Base-by-base conservation (phyloP, 2,888 invertebrate genomes). In the Lasioglossum figueresi region DNA sequence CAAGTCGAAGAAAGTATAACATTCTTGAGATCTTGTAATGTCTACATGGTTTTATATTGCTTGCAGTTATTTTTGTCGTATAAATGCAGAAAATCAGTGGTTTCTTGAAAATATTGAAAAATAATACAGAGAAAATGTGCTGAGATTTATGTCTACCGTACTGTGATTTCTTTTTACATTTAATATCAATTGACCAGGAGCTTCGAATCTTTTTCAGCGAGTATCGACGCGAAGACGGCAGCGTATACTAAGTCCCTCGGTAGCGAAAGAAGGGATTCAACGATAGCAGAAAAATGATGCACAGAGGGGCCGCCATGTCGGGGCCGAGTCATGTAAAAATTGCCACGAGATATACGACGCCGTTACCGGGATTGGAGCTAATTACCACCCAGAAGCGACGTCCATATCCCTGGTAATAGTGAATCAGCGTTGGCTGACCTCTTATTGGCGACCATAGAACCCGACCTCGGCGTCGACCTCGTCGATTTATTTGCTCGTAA, bases 341-440 rank as follows among this genome's bases (percentile, higher is more conserved):
- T 87, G 88, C 88, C 81, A 88, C 84, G 90, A 93, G 93, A 94
- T 94, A 94, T 94, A 94, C 92, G 94, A 93, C 93, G 93, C 91
- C 85, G 92, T 94, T 93, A 93, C 91, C 74, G 83, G 91, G 93
- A 93, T 93, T 93, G 93, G 93, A 93, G 92, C 93, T 94, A 94
- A 94, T 94, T 94, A 93, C 94, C 94, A 93, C 94, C 94, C 94
- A 93, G 94, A 92, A 94, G 93, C 93, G 87, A 92, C 90, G 91
- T 91, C 88, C 88, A 87, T 90, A 92, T 91, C 88, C 86, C 84
- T 63, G 78, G 88, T 88, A 89, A 92, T 91, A 88, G 91, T 90
- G 92, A 91, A 92, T 92, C 92, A 92, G 90, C 91, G 91, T 92
- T 90, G 86, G 76, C 86, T 88, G 92, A 93, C 92, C 92, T 91